Conservation (phyloP, 2,797 vertebrate genomes). For the Spea hammondii region DNA sequence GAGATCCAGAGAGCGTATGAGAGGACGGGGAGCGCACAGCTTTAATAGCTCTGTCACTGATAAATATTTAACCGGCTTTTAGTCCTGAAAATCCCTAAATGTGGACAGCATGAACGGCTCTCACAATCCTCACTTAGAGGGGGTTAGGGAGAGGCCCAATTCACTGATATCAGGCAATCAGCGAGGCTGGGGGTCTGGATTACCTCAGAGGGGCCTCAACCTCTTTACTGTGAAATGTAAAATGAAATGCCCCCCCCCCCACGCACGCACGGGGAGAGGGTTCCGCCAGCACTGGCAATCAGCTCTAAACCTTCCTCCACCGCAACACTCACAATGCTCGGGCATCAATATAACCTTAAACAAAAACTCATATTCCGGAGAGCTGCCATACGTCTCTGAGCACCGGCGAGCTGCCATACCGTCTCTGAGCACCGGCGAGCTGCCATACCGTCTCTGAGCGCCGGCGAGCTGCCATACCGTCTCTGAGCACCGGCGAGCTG, state of each 20-base stretch:
- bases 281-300: background rate
- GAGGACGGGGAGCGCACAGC: background rate
- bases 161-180: conserved; percentile 63
- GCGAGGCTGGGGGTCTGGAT: conserved; percentile 59
- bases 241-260: conserved; percentile 2
- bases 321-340: background rate
- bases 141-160: conserved; percentile 58
- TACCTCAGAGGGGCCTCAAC: background rate
- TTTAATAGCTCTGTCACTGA: conserved; percentile 47
- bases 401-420: too few relatives aligned
- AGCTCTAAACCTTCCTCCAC: background rate
- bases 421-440: too few relatives aligned
- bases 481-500: too few relatives aligned
- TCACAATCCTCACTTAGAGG: conserved; percentile 65
- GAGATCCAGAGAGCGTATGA: background rate
- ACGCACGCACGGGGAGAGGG: too few relatives aligned
- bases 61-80: conserved; percentile 71
- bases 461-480: too few relatives aligned
- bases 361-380: too few relatives aligned
- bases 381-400: too few relatives aligned
- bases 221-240: too few relatives aligned
- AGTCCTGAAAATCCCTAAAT: conserved; percentile 60
- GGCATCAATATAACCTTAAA: too few relatives aligned
- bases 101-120: conserved; percentile 59
- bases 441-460: too few relatives aligned